Percentiles rank a stretch among this genome's conserved stretches.
Conservation (phyloP, 2,888 invertebrate genomes). For the Cataglyphis livida region DNA sequence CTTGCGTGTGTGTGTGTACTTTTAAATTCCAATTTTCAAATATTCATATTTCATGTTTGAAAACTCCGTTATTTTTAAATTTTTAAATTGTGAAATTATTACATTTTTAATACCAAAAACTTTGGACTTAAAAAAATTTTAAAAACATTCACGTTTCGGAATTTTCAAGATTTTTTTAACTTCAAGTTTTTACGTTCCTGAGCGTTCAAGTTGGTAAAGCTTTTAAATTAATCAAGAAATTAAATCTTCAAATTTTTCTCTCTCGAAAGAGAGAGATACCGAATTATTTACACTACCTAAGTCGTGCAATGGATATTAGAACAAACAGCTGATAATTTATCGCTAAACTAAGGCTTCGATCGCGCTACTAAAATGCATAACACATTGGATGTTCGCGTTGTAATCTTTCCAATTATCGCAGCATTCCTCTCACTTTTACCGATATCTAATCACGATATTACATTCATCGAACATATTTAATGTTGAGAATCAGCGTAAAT, state of each 20-base stretch:
- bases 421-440: slow-evolving; percentile 57
- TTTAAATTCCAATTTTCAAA: neutral
- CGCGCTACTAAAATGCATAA: slow-evolving; percentile 64
- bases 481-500: slow-evolving; percentile 48
- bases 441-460: slow-evolving; percentile 65
- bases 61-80: neutral
- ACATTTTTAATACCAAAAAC: neutral
- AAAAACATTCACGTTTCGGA: neutral
- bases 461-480: slow-evolving; percentile 53
- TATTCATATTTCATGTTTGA: neutral
- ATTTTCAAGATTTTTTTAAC: neutral
- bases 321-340: slow-evolving; percentile 47
- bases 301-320: slow-evolving; percentile 52
- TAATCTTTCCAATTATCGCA: slow-evolving; percentile 75
- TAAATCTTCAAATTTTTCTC: slow-evolving; percentile 8
- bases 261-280: slow-evolving; percentile 14
- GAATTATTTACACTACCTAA: slow-evolving; percentile 45
- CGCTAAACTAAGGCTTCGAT: slow-evolving; percentile 28
- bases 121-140: neutral
- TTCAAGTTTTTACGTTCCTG: neutral
- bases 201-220: neutral
- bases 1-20: neutral
- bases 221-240: slow-evolving; percentile 25
- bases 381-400: slow-evolving; percentile 53
- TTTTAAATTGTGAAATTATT: neutral